Base-by-base conservation (phyloP, 1,140 invertebrate genomes). In the Drosophila tropicalis region DNA sequence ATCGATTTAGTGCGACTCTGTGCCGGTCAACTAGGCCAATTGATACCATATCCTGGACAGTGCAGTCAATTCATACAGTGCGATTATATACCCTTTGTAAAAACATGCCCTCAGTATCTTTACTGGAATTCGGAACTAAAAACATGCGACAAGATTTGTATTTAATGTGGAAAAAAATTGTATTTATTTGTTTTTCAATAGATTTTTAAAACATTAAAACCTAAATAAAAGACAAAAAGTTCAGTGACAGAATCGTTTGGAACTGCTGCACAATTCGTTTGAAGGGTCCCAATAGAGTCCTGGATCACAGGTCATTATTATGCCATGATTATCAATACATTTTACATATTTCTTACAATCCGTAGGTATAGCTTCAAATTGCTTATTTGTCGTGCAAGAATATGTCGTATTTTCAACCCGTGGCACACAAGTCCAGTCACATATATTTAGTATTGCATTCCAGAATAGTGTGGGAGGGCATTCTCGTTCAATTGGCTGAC, bases 61-160 rank as follows among this genome's bases (percentile, higher is more conserved):
- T 85, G 82, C 34, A 75, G 36, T 2, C 67, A 55, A 6, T 85
- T 75, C 17, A 75, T 85, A 17, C 78, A 75, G 1, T 85, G 82
- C 19, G 82, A 85, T 41, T 85, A 85, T 54, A 6, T 67, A 5
- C 82, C 82, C 1, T 85, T 85, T 32, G 81, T 85, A 3, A 85
- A 75, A 65, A 19, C 10, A 3, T 85, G 82, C 17, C 82, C 82
- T 5, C 32, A 55, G 1, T 75, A 67, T 58, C 66, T 85, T 3
- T 85, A 15, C n/a, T 85, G 81, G 81, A 85, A 85, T 22, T 85
- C 81, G 0, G 41, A 67, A 12, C 39, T 85, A 32, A 44, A 56
- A 1, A 85, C 81, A 2, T 85, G 82, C 29, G 82, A 85, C 40
- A 85, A 85, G 56, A 75, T 72, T 5, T 85, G 82, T 58, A 40